Evolutionary conservation across 2,888 invertebrate genomes (phyloP).

Genomic region (Dryococelus australis): DNA sequence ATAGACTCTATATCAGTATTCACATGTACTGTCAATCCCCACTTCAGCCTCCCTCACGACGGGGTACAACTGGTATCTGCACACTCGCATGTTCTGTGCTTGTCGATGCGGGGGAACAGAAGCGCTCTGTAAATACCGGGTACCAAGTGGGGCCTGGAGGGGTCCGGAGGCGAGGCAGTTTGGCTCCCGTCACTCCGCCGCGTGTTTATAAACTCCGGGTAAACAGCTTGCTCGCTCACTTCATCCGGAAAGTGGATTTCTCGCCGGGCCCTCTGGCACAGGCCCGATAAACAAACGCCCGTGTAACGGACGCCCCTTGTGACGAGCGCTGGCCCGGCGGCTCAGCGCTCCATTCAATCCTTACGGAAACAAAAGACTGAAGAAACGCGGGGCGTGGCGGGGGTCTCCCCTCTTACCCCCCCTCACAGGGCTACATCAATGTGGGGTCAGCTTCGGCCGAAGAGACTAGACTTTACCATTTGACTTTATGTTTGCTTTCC

Average conservation of each 20-base stretch:
- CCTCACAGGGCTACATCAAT: not conserved
- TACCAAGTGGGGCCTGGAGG: no score
- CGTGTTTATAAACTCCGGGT: conserved; percentile 16
- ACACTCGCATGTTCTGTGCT: no score
- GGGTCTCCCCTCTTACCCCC: no score
- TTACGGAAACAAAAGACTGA: not conserved
- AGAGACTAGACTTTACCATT: no score
- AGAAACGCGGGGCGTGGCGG: not conserved
- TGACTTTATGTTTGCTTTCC: no score
- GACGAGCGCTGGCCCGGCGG: not conserved
- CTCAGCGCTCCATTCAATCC: not conserved
- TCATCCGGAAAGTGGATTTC: conserved; percentile 10
- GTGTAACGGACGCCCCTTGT: not conserved
- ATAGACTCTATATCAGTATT: no score
- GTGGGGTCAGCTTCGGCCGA: not conserved
- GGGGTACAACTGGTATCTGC: no score
- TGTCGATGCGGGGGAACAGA: no score
- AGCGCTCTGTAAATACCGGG: no score
- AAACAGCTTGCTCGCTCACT: conserved; percentile 16
- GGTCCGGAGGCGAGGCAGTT: not conserved
- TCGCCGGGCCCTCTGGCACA: not conserved
- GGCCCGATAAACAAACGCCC: not conserved
- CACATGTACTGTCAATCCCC: no score
- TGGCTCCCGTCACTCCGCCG: conserved; percentile 1
- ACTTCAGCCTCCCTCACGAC: no score